Conservation (phyloP, 2,113 vertebrate species). For the Saccopteryx bilineata region DNA sequence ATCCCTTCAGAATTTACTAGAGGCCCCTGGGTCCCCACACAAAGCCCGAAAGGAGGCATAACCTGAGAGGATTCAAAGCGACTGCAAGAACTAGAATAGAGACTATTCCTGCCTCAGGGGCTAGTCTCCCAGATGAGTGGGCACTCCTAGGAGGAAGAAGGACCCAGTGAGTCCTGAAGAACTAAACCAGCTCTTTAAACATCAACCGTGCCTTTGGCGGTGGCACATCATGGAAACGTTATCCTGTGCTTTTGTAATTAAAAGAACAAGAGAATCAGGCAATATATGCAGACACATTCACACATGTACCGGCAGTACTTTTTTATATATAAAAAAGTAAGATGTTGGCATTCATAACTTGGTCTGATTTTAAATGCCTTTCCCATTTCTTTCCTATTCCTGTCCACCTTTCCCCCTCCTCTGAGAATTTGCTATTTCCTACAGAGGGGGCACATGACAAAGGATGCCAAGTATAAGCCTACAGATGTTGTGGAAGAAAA, state of each 20-base stretch:
- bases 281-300: not conserved
- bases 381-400: not conserved
- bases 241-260: conserved; percentile 23
- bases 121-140: conserved; percentile 41
- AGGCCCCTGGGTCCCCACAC: not conserved
- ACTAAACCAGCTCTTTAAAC: not conserved
- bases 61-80: not conserved
- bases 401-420: not conserved
- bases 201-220: not conserved
- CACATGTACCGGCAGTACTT: not conserved
- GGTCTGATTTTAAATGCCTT: not conserved
- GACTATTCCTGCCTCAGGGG: not conserved
- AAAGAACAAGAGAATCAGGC: not conserved
- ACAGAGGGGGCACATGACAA: not conserved
- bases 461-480: not conserved
- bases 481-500: not conserved
- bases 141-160: not conserved
- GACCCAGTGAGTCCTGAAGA: accelerated
- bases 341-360: not conserved
- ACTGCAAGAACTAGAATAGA: not conserved
- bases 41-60: not conserved
- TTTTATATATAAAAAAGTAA: conserved; percentile 1
- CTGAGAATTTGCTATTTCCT: conserved; percentile 12
- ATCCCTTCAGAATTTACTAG: not conserved
- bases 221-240: not conserved